Evolutionary conservation across 2,888 invertebrate species (phyloP).

Genomic region (Tenodera sinensis): DNA sequence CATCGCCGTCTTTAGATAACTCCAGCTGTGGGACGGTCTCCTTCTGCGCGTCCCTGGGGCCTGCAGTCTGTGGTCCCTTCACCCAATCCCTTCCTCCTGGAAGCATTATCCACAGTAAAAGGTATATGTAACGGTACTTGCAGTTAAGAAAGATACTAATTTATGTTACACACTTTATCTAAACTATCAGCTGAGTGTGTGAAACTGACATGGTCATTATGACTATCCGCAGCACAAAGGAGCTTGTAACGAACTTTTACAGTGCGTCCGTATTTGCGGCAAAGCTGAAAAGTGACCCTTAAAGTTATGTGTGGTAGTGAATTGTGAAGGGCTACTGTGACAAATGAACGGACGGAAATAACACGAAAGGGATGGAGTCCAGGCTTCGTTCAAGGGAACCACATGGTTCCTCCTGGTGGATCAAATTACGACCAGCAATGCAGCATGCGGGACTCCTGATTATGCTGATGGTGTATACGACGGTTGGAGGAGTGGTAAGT

Average conservation of each 20-base stretch:
- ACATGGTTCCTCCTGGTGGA: not conserved
- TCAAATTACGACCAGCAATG: slow-evolving; percentile 30
- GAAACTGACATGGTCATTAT: not conserved
- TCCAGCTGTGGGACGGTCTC: no score
- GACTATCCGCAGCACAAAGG: not conserved
- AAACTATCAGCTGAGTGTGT: no score
- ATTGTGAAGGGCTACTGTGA: not conserved
- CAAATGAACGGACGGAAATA: not conserved
- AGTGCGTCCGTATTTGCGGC: not conserved
- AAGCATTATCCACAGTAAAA: no score
- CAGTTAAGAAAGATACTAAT: no score
- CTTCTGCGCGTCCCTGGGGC: no score
- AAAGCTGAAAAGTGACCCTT: not conserved
- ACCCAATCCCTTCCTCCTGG: no score
- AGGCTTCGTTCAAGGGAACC: not conserved
- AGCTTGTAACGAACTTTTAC: not conserved
- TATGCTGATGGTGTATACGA: slow-evolving; percentile 38
- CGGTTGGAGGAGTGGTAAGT: slow-evolving; percentile 39
- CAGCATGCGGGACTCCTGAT: slow-evolving; percentile 39
- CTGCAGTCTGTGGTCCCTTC: no score
- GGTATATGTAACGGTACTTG: no score
- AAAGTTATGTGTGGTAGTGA: not conserved
- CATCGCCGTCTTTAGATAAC: no score
- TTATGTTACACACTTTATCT: no score
- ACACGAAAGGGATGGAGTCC: not conserved